Evolutionary conservation across 2,797 vertebrate genomes (phyloP).

Genomic region (Ceyx erithaca): DNA sequence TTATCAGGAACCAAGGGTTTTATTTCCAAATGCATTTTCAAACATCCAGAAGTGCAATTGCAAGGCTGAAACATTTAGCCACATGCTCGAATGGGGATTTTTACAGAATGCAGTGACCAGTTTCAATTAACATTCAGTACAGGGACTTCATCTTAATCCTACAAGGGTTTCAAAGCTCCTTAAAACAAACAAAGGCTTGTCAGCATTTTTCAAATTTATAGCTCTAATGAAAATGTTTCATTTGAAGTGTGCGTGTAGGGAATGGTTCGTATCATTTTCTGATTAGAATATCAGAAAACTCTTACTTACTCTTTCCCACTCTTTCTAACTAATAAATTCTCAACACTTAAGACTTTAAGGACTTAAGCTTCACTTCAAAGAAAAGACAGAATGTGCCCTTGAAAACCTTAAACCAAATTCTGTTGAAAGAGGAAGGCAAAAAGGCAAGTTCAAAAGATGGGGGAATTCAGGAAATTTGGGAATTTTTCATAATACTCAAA

Average conservation of each 20-base stretch:
- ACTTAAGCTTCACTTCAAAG: constrained; percentile 3
- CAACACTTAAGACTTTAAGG: neutral
- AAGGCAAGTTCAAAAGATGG: neutral
- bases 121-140: neutral
- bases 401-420: neutral
- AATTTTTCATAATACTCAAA: neutral
- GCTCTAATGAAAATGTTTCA: neutral
- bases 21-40: neutral
- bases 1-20: neutral
- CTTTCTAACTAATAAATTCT: neutral
- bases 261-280: neutral
- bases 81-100: neutral
- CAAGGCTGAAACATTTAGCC: neutral
- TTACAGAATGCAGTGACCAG: neutral
- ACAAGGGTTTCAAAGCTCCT: neutral
- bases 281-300: neutral
- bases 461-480: neutral
- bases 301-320: neutral
- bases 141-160: neutral
- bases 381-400: neutral
- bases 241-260: neutral
- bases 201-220: constrained; percentile 6
- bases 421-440: neutral
- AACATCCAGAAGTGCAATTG: neutral
- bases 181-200: neutral